Evolutionary conservation across 2,888 invertebrate species (phyloP).

Genomic region (Pterostichus niger): DNA sequence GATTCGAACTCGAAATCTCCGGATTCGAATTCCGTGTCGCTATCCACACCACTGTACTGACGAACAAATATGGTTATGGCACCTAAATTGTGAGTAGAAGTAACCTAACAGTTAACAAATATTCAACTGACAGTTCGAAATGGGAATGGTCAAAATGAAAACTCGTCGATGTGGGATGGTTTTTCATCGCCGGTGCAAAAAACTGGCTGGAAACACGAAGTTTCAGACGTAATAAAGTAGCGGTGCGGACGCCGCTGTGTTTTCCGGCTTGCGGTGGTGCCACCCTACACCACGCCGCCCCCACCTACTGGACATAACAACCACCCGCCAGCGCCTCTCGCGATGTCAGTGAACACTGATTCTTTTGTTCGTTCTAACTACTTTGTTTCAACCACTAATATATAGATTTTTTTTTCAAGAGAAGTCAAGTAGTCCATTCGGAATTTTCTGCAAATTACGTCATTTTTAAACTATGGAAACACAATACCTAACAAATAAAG

Average conservation of each 20-base stretch:
- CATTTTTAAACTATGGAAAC: no score
- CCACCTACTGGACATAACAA: constrained; percentile 18
- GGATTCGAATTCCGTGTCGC: no score
- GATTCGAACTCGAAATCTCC: no score
- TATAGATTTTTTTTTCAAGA: neutral
- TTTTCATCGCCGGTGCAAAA: constrained; percentile 17
- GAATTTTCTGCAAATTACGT: no score
- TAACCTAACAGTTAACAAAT: no score
- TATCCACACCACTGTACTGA: no score
- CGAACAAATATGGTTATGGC: no score
- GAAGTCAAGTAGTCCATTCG: no score
- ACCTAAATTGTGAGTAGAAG: no score
- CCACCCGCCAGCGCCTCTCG: neutral
- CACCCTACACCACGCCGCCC: neutral
- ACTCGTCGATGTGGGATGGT: neutral
- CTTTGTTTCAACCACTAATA: neutral
- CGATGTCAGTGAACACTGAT: neutral
- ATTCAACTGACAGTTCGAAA: neutral
- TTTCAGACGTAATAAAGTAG: constrained; percentile 30
- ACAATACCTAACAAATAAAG: no score
- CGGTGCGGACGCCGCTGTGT: constrained; percentile 8
- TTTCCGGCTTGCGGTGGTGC: neutral
- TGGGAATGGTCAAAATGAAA: no score
- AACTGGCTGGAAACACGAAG: constrained; percentile 27
- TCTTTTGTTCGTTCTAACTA: constrained; percentile 6